Percentiles rank a stretch among this genome's conserved stretches.
phyloP scores from a whole-genome alignment of 2,888 invertebrate genomes.

The Deroplatys truncata region DNA sequence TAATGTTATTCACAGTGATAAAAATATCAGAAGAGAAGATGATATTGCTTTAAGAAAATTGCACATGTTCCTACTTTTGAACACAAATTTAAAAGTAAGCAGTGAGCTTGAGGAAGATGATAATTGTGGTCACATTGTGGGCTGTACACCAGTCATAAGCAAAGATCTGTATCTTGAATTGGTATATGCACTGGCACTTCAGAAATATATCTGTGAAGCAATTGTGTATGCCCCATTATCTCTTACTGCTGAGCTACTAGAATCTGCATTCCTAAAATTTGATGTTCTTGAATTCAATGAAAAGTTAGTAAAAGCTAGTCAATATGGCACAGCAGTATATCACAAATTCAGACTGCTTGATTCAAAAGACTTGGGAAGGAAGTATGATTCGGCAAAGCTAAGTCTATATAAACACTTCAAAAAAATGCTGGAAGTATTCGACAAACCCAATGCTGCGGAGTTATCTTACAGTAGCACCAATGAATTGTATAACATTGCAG shows the following conservation, averaged over 20 bases:
- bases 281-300: background rate
- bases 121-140: conserved; percentile 21
- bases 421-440: background rate
- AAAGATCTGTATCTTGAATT: conserved; percentile 17
- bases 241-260: conserved; percentile 21
- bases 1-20: background rate
- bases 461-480: background rate
- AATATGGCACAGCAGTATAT: conserved; percentile 11
- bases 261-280: background rate
- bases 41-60: conserved; percentile 7
- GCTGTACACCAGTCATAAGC: conserved; percentile 17
- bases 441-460: background rate
- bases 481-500: background rate
- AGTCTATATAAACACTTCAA: background rate
- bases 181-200: conserved; percentile 1
- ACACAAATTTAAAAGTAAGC: background rate
- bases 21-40: background rate
- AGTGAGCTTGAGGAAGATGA: conserved; percentile 14
- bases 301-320: background rate
- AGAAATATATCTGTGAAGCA: conserved; percentile 21
- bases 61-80: conserved; percentile 21
- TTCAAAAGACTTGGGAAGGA: background rate
- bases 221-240: conserved; percentile 18
- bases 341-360: conserved; percentile 9
- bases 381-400: background rate